Base-by-base conservation (phyloP, 2,888 invertebrate species). In the Drosophila ustulata region DNA sequence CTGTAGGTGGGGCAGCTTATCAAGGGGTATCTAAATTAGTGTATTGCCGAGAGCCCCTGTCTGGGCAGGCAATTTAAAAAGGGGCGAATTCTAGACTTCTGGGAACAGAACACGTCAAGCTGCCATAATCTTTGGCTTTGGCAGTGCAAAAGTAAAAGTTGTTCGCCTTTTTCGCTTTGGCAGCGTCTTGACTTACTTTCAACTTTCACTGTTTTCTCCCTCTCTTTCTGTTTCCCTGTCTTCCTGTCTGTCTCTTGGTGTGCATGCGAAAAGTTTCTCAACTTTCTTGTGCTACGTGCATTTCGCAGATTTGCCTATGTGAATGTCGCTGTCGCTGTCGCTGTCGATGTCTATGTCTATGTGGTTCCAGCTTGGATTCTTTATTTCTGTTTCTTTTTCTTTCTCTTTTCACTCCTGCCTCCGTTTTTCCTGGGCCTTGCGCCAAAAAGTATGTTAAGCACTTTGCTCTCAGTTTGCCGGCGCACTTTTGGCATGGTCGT, bases 381-480 rank as follows among this genome's bases (percentile, higher is more conserved):
- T 41, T 49, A 26, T 18, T 49, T n/a, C n/a, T n/a, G n/a, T n/a
- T n/a, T 43, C 49, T 30, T 32, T 47, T 7, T 9, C 32, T 23
- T 46, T 37, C n/a, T 37, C 11, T 11, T n/a, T 11, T 4, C 9
- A 4, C 34, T 13, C 13, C 47, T 4, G 25, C 28, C 34, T 13
- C 11, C 47, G 46, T 49, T 56, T 66, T 66, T 47, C 65, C 50
- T 66, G 71, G 62, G 85, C 58, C 61, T 34, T 49, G 75, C 67
- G 69, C 77, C 75, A 80, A 70, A 78, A 87, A 82, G 82, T 87
- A 82, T 87, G 85, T 84, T 87, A 85, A 87, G 84, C 85, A 82
- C 88, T 87, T 85, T 79, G 80, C 75, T 72, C 70, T 67, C 76
- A 84, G 82, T 73, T 87, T 80, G 52, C 66, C 65, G 63, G 70